These are phyloP conservation scores for Eumacrocentrus americanus DNA, from an alignment of 2,888 invertebrate genomes.

Conservation along the genomic window DNA sequence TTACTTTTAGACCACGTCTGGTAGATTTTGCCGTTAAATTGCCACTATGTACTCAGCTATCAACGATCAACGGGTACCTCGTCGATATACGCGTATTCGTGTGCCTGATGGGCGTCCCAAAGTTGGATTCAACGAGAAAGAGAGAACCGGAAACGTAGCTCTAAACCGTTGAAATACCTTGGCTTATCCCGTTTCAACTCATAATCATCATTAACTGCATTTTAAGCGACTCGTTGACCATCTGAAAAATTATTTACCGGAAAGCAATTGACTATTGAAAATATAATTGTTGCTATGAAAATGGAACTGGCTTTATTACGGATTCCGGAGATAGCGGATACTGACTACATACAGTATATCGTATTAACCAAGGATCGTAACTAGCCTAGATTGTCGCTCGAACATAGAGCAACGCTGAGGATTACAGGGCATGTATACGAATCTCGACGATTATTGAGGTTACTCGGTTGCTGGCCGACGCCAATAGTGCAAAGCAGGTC, in stretches of 20 bases:
- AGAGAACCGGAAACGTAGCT: neutral
- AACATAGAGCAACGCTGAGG: constrained; percentile 14
- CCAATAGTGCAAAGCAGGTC: constrained; percentile 49
- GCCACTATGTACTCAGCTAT: constrained; percentile 18
- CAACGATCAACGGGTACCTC: neutral
- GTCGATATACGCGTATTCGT: neutral
- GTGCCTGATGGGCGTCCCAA: neutral
- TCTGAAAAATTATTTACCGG: neutral
- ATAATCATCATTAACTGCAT: neutral
- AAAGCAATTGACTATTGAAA: neutral
- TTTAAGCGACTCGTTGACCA: neutral
- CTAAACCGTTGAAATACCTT: neutral
- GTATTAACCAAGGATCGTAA: constrained; percentile 15
- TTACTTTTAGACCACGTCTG: constrained; percentile 44
- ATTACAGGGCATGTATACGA: constrained; percentile 26
- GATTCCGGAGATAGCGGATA: neutral
- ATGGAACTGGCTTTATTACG: neutral
- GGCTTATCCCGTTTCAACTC: neutral
- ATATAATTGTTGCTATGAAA: neutral
- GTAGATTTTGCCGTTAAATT: constrained; percentile 32
- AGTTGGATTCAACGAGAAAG: neutral
- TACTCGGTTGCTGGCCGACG: constrained; percentile 46
- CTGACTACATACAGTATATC: neutral
- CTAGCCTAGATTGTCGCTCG: constrained; percentile 22
- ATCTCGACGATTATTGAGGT: constrained; percentile 46